A percentile compares a stretch with the other conserved stretches of the same genome.
Conservation (phyloP, 2,113 vertebrate genomes). For the Heterocephalus glaber region DNA sequence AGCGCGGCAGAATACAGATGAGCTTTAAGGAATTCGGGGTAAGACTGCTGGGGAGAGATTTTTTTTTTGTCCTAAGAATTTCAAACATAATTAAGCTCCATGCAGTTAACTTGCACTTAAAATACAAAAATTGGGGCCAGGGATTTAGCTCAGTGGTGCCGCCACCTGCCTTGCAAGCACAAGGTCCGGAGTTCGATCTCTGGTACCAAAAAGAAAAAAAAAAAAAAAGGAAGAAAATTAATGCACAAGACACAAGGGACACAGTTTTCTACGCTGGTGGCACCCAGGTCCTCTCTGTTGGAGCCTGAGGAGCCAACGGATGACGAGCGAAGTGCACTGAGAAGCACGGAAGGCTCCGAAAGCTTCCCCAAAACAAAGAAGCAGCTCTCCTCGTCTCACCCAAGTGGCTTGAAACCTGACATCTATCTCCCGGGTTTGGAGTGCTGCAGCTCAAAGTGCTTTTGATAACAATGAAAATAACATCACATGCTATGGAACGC, state of each 20-base stretch:
- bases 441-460: not conserved
- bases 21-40: constrained; percentile 62
- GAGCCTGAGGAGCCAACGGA: not conserved
- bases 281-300: not conserved
- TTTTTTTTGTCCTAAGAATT: not conserved
- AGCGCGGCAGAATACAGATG: constrained; percentile 41
- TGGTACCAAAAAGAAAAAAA: no score
- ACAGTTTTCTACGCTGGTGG: not conserved
- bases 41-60: not conserved
- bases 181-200: no score
- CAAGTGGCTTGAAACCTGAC: not conserved
- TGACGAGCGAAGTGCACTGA: not conserved
- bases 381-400: not conserved
- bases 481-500: not conserved
- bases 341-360: not conserved
- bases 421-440: not conserved
- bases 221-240: no score
- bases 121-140: constrained; percentile 20
- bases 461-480: not conserved
- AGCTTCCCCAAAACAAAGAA: not conserved
- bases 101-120: constrained; percentile 72
- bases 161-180: no score
- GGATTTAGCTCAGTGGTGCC: no score
- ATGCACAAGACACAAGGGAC: constrained; percentile 52
- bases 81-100: constrained; percentile 69